Evolutionary conservation across 2,888 invertebrate genomes (phyloP), one percentile per base, ranked within the genome.

Genomic region (Corythucha ciliata): DNA sequence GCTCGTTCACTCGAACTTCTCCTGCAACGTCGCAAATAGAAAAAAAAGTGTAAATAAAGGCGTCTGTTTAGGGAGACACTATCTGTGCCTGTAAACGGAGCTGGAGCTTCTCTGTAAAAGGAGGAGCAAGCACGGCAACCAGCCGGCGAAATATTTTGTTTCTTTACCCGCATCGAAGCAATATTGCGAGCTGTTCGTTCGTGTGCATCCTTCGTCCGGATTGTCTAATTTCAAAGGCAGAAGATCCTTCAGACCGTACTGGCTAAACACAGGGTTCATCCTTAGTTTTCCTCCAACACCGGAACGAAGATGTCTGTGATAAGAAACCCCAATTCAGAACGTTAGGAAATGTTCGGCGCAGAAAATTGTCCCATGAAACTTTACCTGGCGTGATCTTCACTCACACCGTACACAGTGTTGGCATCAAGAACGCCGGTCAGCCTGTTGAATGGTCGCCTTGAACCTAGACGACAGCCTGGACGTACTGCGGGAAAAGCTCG

Each of bases 1-100:
- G 91, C 67, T 92, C 91, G 68, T 92, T 92, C 1, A 90, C 91
- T 63, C 92, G 78, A 65, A 90, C 87, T 71, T 92, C 92, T 63
- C 88, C 86, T 83, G 62, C 14, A n/a, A n/a, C n/a, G 5, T 32
- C 4, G 14, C 4, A 42, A 42, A 42, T 14, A 26, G 14, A 21
- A 5, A 7, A 12, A 37, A 37, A 37, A 14, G 8, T 37, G 37
- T 37, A 37, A 12, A 12, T 37, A 12, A 10, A 29, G 29, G 10
- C 8, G 29, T 10, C 29, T 29, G 6, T 18, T 18, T 29, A 29
- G 10, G 29, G 29, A 29, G 8, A 29, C 12, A 10, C 12, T 8
- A 10, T 12, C 29, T 10, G 29, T 29, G 29, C 10, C 10, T 12
- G 29, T 29, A 29, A 10, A n/a, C 12, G 12, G 12, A 10, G 8